These are phyloP conservation scores for Gadus macrocephalus DNA, from an alignment of 2,113 vertebrate species.

Conservation along the genomic window DNA sequence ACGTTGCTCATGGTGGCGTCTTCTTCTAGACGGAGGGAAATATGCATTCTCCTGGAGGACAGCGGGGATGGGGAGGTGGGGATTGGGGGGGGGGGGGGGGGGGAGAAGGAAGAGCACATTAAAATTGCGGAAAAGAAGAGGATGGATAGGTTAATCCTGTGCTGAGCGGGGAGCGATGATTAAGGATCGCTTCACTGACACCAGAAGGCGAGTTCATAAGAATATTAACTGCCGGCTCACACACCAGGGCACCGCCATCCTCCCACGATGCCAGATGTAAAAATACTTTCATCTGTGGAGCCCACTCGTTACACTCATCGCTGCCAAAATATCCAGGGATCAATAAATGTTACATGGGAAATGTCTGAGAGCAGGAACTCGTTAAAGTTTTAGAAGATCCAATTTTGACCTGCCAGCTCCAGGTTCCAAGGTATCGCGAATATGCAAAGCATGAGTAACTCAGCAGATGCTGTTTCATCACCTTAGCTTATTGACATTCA, in stretches of 20 bases:
- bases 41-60: constrained; percentile 88
- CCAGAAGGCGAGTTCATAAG: constrained; percentile 1
- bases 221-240: background rate
- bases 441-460: too few relatives aligned
- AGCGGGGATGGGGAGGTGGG: background rate
- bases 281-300: constrained; percentile 14
- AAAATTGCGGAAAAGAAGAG: constrained; percentile 8
- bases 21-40: constrained; percentile 83
- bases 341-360: constrained; percentile 23
- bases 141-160: constrained; percentile 1
- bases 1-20: constrained; percentile 97
- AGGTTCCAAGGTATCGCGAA: too few relatives aligned
- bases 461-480: too few relatives aligned
- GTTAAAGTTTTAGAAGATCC: background rate
- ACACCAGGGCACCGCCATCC: background rate
- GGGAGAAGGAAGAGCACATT: background rate
- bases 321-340: constrained; percentile 21
- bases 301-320: constrained; percentile 2
- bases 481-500: too few relatives aligned
- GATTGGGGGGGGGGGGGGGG: background rate
- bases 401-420: too few relatives aligned
- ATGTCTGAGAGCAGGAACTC: constrained; percentile 13
- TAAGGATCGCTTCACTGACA: constrained; percentile 5
- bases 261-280: background rate
- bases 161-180: background rate